A percentile compares a stretch with the other conserved stretches of the same genome.
Evolutionary conservation across 1,140 invertebrate genomes (phyloP).

Genomic region (Zophobas atratus): DNA sequence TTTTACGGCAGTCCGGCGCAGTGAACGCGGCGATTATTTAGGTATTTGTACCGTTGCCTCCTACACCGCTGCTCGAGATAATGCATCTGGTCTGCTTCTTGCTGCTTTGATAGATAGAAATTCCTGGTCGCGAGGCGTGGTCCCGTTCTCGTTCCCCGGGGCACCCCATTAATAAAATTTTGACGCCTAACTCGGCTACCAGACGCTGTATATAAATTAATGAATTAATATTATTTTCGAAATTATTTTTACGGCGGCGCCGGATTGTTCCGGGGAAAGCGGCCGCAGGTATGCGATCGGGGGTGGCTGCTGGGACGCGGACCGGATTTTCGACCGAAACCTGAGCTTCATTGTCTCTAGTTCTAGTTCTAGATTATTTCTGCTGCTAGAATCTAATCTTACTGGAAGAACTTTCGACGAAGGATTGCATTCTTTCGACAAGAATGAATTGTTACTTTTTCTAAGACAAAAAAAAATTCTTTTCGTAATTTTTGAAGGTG

Average conservation of each 20-base stretch:
- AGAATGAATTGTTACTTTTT: no score
- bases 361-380: no score
- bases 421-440: no score
- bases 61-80: slow-evolving; percentile 53
- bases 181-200: slow-evolving; percentile 63
- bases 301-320: no score
- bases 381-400: no score
- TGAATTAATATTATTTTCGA: slow-evolving; percentile 58
- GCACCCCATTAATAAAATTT: slow-evolving; percentile 62
- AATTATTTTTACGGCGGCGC: slow-evolving; percentile 17
- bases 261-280: no score
- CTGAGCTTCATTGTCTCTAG: no score
- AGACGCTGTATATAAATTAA: slow-evolving; percentile 63
- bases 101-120: slow-evolving; percentile 49
- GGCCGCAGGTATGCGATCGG: no score
- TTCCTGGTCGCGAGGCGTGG: slow-evolving; percentile 60
- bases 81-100: slow-evolving; percentile 50
- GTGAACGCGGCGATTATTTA: slow-evolving; percentile 53
- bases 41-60: slow-evolving; percentile 50
- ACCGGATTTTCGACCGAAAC: no score
- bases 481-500: no score
- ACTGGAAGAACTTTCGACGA: no score
- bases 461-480: no score
- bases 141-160: slow-evolving; percentile 54
- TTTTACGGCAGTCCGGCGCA: slow-evolving; percentile 50